Percentiles rank a stretch among this genome's conserved stretches.
phyloP scores from a whole-genome alignment of 2,113 vertebrate species.

The Myrmecobius fasciatus region DNA sequence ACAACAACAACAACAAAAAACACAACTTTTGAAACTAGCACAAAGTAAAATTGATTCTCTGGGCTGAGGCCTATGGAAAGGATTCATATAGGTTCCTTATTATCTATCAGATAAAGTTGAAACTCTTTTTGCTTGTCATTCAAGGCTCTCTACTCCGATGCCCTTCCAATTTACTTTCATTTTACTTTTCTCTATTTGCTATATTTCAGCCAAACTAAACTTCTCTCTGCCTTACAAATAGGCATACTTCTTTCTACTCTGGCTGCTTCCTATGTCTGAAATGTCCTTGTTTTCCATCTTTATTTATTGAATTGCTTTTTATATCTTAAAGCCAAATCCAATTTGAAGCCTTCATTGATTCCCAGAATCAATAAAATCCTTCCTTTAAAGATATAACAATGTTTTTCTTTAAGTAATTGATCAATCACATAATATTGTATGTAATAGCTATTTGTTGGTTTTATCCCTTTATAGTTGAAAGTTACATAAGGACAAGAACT shows the following conservation, averaged over 20 bases:
- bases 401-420: background rate
- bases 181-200: background rate
- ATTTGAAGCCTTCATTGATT: background rate
- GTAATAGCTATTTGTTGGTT: background rate
- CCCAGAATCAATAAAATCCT: background rate
- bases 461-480: background rate
- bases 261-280: background rate
- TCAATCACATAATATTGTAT: background rate
- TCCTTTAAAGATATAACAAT: background rate
- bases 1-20: too few relatives aligned
- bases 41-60: constrained; percentile 6
- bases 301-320: background rate
- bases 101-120: background rate
- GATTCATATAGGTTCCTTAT: background rate
- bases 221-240: background rate
- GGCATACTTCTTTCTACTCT: background rate
- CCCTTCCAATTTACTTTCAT: background rate
- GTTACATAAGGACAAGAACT: background rate
- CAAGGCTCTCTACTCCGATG: background rate
- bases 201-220: background rate
- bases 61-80: constrained; percentile 8
- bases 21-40: background rate
- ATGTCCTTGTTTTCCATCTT: background rate
- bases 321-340: background rate
- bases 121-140: background rate